Evolutionary conservation across 1,140 invertebrate species (phyloP).

Genomic region (Drosophila takahashii): DNA sequence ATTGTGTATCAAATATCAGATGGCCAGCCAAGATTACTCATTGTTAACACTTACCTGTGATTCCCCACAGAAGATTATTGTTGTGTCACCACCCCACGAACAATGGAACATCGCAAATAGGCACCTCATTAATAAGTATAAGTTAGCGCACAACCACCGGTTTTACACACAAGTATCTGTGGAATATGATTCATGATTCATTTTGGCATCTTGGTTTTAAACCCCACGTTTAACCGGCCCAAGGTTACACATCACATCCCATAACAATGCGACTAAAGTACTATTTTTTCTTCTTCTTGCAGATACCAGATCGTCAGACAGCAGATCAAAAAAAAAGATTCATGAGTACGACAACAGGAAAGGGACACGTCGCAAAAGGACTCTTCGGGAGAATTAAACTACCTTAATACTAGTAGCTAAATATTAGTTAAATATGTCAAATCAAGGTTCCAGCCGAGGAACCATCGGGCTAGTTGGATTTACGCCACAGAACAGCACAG

Average conservation of each 20-base stretch:
- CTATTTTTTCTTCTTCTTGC: constrained; percentile 8
- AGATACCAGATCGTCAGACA: constrained; percentile 25
- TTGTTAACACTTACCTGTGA: constrained; percentile 1
- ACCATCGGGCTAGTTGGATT: constrained; percentile 36
- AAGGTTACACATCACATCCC: neutral
- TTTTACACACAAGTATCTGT: neutral
- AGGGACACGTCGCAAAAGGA: constrained; percentile 33
- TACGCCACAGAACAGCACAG: constrained; percentile 14
- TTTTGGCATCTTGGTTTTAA: neutral
- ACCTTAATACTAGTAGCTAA: constrained; percentile 42
- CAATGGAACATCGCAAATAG: constrained; percentile 5
- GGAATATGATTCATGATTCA: constrained; percentile 12
- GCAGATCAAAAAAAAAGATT: constrained; percentile 33
- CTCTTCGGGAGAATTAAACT: constrained; percentile 35
- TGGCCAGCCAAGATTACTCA: constrained; percentile 7
- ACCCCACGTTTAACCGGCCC: constrained; percentile 10
- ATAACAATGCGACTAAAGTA: neutral
- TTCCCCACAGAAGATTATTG: constrained; percentile 4
- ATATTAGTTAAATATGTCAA: constrained; percentile 57
- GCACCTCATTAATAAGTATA: constrained; percentile 4
- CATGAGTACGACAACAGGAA: constrained; percentile 48
- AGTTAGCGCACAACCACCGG: neutral
- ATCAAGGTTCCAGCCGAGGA: neutral
- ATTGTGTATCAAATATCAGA: neutral
- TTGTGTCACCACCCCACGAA: constrained; percentile 6